Percentiles rank a stretch among this genome's conserved stretches.
These are phyloP conservation scores for Hypanus sabinus DNA, from an alignment of 2,113 vertebrate genomes.

Conservation along the genomic window DNA sequence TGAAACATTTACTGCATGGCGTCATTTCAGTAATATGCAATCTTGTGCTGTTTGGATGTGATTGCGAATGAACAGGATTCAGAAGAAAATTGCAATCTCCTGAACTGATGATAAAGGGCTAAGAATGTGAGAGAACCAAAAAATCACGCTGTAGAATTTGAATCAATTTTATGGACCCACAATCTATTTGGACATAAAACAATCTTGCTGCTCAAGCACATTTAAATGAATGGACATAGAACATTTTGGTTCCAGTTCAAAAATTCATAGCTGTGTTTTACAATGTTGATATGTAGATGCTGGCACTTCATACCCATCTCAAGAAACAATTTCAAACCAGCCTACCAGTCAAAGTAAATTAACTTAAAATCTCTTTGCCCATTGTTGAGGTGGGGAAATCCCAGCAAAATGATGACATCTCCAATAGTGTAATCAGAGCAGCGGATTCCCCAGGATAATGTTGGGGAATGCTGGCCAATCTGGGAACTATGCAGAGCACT, in stretches of 20 bases:
- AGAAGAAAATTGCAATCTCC: slow-evolving; percentile 6
- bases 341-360: no score
- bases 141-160: not conserved
- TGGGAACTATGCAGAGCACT: no score
- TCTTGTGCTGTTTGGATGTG: not conserved
- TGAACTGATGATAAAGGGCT: not conserved
- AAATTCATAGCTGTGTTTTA: not conserved
- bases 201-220: not conserved
- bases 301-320: not conserved
- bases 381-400: no score
- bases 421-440: no score
- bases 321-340: not conserved
- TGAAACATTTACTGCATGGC: slow-evolving; percentile 13
- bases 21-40: not conserved
- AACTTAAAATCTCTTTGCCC: no score
- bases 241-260: not conserved
- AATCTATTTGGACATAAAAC: not conserved
- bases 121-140: not conserved
- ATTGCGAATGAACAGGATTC: slow-evolving; percentile 17
- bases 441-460: no score
- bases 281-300: no score
- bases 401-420: no score
- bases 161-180: not conserved
- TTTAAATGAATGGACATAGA: not conserved
- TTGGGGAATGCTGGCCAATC: no score